phyloP scores from a whole-genome alignment of 2,888 invertebrate genomes.

The Cancer borealis region DNA sequence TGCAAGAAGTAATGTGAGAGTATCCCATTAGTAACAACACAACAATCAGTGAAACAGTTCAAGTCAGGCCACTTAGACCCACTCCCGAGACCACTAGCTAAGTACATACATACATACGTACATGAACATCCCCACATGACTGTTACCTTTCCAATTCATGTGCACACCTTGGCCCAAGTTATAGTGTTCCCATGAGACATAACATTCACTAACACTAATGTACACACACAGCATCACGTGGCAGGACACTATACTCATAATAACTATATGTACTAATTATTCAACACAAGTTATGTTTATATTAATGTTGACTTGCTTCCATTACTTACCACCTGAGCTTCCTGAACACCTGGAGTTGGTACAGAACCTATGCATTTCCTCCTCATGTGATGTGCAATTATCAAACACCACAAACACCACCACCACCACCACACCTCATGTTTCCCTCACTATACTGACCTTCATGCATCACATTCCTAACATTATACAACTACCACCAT shows the following conservation, averaged over 20 bases:
- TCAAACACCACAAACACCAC: too few species aligned
- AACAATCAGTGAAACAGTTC: conserved; percentile 27
- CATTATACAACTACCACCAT: too few species aligned
- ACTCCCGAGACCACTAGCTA: background rate
- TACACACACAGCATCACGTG: background rate
- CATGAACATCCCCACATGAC: background rate
- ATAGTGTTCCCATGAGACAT: background rate
- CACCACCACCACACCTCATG: too few species aligned
- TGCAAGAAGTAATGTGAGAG: conserved; percentile 22
- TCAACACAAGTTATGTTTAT: background rate
- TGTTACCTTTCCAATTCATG: background rate
- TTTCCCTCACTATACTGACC: too few species aligned
- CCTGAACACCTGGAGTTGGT: background rate
- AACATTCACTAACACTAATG: conserved; percentile 13
- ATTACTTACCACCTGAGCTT: background rate
- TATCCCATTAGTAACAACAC: conserved; percentile 39
- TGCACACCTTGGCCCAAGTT: conserved; percentile 23
- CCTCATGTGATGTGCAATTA: background rate
- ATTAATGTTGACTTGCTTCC: background rate
- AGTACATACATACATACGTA: background rate
- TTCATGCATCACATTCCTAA: too few species aligned
- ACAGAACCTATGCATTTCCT: background rate
- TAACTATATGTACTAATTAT: background rate
- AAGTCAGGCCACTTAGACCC: background rate
- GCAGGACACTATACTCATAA: background rate